Evolutionary conservation across 2,113 vertebrate species (phyloP).

Genomic region (Tiliqua scincoides): DNA sequence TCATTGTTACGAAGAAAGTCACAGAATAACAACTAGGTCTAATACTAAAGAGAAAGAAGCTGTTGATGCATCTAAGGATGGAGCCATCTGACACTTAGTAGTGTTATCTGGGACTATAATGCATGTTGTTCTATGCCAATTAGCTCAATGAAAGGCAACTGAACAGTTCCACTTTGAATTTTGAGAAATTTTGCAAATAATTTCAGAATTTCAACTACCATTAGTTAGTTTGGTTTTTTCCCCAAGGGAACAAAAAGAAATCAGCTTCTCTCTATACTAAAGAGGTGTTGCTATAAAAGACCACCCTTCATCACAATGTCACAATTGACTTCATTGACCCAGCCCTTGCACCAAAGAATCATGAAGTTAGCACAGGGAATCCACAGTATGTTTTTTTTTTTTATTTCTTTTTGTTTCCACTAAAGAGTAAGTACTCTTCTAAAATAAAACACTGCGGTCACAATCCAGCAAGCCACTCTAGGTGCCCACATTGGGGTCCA

Average conservation of each 20-base stretch:
- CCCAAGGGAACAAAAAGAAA: constrained; percentile 60
- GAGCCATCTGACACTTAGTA: constrained; percentile 47
- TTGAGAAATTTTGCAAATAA: not conserved
- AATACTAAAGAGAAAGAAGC: constrained; percentile 44
- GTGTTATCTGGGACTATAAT: constrained; percentile 25
- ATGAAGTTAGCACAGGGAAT: not conserved
- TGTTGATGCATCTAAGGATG: constrained; percentile 56
- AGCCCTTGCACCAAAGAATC: accelerated
- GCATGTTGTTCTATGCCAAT: constrained; percentile 35
- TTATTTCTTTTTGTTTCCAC: not conserved
- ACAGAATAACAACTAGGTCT: constrained; percentile 36
- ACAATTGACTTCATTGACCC: not conserved
- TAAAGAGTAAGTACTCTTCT: no score
- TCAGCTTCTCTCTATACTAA: constrained; percentile 5
- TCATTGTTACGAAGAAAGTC: constrained; percentile 39
- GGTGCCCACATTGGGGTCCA: not conserved
- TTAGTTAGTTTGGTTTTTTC: constrained; percentile 17
- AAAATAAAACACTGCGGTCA: not conserved
- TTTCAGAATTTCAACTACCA: not conserved
- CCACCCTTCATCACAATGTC: not conserved
- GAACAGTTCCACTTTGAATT: not conserved
- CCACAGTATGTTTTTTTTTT: not conserved
- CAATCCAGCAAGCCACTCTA: not conserved
- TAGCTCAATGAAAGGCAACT: constrained; percentile 3
- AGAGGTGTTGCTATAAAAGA: not conserved